Evolutionary conservation across 37 sponge, comb jelly and placozoan species (phyloP).

Genomic region (Geodia barretti): DNA sequence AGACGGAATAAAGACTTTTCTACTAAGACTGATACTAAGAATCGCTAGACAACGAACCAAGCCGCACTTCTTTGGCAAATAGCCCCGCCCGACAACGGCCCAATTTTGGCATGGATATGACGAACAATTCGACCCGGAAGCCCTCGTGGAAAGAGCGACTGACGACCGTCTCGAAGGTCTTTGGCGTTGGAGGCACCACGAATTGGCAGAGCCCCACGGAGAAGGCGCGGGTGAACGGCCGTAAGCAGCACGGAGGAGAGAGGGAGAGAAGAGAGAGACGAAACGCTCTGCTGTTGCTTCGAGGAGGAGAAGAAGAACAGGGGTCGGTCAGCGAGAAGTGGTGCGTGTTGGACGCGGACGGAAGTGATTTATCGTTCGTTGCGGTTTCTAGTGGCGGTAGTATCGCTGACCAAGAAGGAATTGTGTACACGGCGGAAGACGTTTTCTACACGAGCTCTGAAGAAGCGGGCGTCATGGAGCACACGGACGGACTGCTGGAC

Average conservation of each 20-base stretch:
- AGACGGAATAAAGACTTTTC: too few species aligned
- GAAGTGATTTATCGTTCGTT: neutral
- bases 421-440: neutral
- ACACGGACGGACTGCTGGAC: neutral
- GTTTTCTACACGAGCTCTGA: neutral
- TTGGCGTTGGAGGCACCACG: neutral
- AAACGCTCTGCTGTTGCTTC: too few species aligned
- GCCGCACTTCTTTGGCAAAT: neutral
- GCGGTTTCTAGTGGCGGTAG: neutral
- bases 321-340: neutral
- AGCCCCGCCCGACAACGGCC: neutral
- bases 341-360: neutral
- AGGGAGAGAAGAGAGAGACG: neutral
- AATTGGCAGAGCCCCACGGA: neutral
- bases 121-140: neutral
- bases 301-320: neutral
- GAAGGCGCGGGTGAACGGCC: neutral
- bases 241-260: neutral
- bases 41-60: neutral
- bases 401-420: neutral
- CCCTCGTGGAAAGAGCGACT: neutral
- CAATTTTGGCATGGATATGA: neutral
- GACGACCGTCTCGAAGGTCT: neutral
- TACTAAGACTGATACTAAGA: too few species aligned
- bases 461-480: neutral